Percentiles rank a stretch among this genome's conserved stretches.
Evolutionary conservation across 2,888 invertebrate genomes (phyloP).

Genomic region (Boloria euphrosyne): DNA sequence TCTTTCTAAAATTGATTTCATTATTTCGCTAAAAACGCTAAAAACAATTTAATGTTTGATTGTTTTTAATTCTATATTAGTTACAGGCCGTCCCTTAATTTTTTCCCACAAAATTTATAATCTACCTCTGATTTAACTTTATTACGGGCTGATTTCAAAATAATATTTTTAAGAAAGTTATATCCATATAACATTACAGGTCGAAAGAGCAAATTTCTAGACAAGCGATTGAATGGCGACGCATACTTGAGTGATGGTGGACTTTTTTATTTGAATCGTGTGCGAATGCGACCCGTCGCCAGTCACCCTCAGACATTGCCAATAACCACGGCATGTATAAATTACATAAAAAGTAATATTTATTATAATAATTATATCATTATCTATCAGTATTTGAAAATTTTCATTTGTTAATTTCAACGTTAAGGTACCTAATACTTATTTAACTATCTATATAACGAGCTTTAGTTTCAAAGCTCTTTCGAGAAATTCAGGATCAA

Average conservation of each 20-base stretch:
- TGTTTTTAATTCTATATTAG: too few relatives aligned
- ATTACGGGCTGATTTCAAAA: neutral
- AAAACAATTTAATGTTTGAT: too few relatives aligned
- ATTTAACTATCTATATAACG: constrained; percentile 4
- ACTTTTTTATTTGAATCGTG: constrained; percentile 83
- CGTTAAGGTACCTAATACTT: too few relatives aligned
- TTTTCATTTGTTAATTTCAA: too few relatives aligned
- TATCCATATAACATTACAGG: constrained; percentile 59
- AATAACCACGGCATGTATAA: constrained; percentile 7
- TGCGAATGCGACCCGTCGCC: constrained; percentile 65
- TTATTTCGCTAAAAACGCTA: too few relatives aligned
- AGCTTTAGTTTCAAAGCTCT: constrained; percentile 12
- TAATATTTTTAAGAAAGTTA: constrained; percentile 34
- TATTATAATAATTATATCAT: too few relatives aligned
- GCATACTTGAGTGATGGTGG: constrained; percentile 82
- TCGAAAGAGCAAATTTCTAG: constrained; percentile 69
- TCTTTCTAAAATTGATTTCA: too few relatives aligned
- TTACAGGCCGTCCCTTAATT: too few relatives aligned
- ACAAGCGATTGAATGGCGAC: constrained; percentile 77
- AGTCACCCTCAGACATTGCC: constrained; percentile 16
- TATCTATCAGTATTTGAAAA: neutral
- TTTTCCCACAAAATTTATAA: too few relatives aligned
- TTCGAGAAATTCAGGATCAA: constrained; percentile 31
- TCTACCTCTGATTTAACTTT: too few relatives aligned
- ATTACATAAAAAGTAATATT: constrained; percentile 1